These are phyloP conservation scores for Sipha maydis DNA, from an alignment of 2,888 invertebrate species.

Conservation along the genomic window DNA sequence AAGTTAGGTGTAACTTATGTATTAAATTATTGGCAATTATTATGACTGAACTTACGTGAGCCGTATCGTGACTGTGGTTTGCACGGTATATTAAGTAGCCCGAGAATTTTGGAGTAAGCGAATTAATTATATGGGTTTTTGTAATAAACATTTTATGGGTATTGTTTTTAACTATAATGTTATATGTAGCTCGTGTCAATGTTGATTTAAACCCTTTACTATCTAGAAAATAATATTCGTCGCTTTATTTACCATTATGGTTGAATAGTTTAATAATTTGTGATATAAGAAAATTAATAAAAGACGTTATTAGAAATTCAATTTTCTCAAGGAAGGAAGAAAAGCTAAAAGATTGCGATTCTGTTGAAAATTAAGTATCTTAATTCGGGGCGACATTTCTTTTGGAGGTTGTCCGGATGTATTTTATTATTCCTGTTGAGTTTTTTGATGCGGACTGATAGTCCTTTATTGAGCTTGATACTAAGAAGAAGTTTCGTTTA, in stretches of 20 bases:
- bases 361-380: neutral
- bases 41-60: too few species aligned
- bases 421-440: neutral
- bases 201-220: neutral
- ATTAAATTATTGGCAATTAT: too few species aligned
- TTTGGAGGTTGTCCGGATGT: neutral
- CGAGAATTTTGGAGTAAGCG: too few species aligned
- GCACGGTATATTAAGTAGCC: too few species aligned
- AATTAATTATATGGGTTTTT: too few species aligned
- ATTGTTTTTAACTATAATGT: too few species aligned
- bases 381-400: neutral
- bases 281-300: conserved; percentile 3
- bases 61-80: too few species aligned
- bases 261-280: neutral
- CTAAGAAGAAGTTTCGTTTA: neutral
- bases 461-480: neutral
- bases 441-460: neutral
- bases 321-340: neutral
- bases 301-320: conserved; percentile 2
- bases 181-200: too few species aligned
- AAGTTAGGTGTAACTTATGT: too few species aligned
- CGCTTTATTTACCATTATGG: conserved; percentile 8
- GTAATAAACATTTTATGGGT: too few species aligned
- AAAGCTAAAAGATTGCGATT: neutral
- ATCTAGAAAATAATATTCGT: neutral